A percentile compares a stretch with the other conserved stretches of the same genome.
Evolutionary conservation across 2,797 vertebrate species (phyloP).

Genomic region (Crocodylus rhombifer): DNA sequence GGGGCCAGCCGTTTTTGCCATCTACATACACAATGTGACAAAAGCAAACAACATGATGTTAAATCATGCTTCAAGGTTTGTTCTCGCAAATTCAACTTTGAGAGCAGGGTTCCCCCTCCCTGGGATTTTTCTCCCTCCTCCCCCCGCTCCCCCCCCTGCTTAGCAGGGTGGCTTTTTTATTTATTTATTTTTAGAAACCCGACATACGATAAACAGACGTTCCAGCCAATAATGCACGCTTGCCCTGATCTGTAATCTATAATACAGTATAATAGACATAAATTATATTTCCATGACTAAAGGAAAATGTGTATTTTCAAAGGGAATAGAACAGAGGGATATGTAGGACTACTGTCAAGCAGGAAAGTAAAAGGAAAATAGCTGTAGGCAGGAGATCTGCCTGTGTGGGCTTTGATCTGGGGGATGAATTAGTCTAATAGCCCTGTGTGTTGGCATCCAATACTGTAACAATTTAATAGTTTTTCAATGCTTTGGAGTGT

Average conservation of each 20-base stretch:
- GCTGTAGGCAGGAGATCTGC: conserved; percentile 85
- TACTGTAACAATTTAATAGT: conserved; percentile 79
- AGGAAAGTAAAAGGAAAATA: conserved; percentile 88
- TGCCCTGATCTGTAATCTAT: conserved; percentile 88
- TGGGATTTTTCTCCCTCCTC: background rate
- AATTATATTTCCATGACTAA: conserved; percentile 93
- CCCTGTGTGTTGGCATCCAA: conserved; percentile 73
- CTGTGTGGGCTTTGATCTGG: conserved; percentile 90
- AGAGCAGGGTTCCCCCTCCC: background rate
- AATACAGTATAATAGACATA: conserved; percentile 88
- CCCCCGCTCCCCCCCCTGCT: background rate
- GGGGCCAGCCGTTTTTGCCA: conserved; percentile 20
- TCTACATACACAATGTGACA: conserved; percentile 55
- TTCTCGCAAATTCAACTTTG: conserved; percentile 61
- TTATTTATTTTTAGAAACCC: conserved; percentile 59
- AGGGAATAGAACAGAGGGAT: conserved; percentile 84
- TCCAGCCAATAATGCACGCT: conserved; percentile 82
- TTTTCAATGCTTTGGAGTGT: conserved; percentile 76
- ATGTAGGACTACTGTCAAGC: conserved; percentile 85
- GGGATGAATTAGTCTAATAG: conserved; percentile 82
- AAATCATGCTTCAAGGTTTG: conserved; percentile 57
- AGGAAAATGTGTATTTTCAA: conserved; percentile 88
- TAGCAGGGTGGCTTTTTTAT: conserved; percentile 18
- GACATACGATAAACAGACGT: conserved; percentile 73
- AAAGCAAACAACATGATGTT: conserved; percentile 47